Base-by-base conservation (phyloP, 2,888 invertebrate genomes). In the Catocala sponsa region DNA sequence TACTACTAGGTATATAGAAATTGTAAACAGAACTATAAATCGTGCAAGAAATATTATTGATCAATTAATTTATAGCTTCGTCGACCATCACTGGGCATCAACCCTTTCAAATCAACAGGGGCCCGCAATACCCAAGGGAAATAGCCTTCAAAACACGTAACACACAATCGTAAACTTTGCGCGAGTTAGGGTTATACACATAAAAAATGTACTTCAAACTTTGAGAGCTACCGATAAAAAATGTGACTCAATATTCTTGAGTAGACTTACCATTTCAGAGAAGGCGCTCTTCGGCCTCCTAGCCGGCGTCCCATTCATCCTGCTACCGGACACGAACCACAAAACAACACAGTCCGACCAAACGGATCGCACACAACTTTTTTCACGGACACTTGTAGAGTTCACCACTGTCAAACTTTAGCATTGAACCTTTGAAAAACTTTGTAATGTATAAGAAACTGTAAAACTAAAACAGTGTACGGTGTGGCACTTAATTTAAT, bases 271-370 rank as follows among this genome's bases (percentile, higher is more conserved):
- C 91, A 87, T 88, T 82, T 94, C 94, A 72, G 92, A 93, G 82
- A 94, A 94, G 75, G 93, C 92, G 81, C 88, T 94, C 84, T 92
- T 94, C 47, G 94, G 92, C 80, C 91, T 91, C 78, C 94, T 89
- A 60, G 91, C 82, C 74, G 94, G 94, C 74, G 92, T 92, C 77
- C 93, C 94, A 90, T 94, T 94, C 94, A 94, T 94, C 84, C 83
- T 89, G 88, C 72, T 77, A 81, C 77, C 81, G 84, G 75, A 81
- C 81, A 82, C 79, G 77, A 63, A 75, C 72, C 73, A 86, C 83
- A 84, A 84, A 89, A 90, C 86, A 86, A 88, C 84, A 84, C 77
- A 76, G 72, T 84, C 84, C 84, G 78, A 83, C 86, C 87, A 87
- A 87, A 87, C 70, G 74, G 84, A 84, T 82, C 79, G 78, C 88